phyloP scores from a whole-genome alignment of 92 coral and sea anemone genomes.

The Porites divaricata region DNA sequence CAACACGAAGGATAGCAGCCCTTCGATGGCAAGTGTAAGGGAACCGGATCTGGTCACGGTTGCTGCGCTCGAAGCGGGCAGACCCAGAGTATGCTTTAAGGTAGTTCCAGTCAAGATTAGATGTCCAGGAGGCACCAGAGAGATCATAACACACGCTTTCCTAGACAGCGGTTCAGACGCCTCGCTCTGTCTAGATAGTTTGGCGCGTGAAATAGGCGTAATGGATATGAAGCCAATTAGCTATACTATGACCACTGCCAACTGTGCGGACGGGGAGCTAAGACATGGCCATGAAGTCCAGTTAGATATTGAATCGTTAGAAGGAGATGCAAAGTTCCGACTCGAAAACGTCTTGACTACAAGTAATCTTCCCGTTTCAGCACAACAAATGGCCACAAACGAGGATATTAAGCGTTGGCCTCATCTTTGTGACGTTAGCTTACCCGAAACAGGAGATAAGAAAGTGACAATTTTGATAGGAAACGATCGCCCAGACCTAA shows the following conservation, averaged over 20 bases:
- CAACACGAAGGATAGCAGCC: neutral
- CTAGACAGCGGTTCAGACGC: conserved; percentile 78
- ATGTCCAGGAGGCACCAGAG: conserved; percentile 38
- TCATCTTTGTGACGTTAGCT: conserved; percentile 55
- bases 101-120: conserved; percentile 76
- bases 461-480: conserved; percentile 71
- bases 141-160: conserved; percentile 67
- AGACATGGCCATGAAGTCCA: conserved; percentile 59
- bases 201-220: conserved; percentile 55
- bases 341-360: conserved; percentile 64
- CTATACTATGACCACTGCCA: conserved; percentile 66
- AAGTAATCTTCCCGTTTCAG: conserved; percentile 59
- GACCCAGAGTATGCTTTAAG: conserved; percentile 65
- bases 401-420: conserved; percentile 73
- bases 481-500: conserved; percentile 71
- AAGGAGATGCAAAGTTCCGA: conserved; percentile 61
- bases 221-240: conserved; percentile 50
- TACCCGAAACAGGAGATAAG: conserved; percentile 61
- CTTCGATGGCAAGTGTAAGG: neutral
- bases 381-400: conserved; percentile 56
- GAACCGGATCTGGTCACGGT: neutral
- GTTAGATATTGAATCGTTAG: conserved; percentile 60
- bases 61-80: conserved; percentile 25
- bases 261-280: conserved; percentile 26
- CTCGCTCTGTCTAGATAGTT: conserved; percentile 63